Base-by-base conservation (phyloP, 2,888 invertebrate species). In the Vannuccia rotundouncinata region DNA sequence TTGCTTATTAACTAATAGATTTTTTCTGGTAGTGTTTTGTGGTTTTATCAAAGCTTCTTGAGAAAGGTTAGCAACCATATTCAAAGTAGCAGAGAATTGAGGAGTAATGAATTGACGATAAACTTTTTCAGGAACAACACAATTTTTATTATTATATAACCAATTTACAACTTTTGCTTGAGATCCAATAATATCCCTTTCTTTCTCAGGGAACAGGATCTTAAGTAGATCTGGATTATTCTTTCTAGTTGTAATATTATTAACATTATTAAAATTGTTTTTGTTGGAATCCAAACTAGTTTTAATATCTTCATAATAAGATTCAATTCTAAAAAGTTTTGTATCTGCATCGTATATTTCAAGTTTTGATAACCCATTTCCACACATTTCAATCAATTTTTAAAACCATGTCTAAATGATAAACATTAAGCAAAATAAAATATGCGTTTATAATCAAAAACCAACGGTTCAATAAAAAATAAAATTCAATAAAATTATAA, bases 321-420 rank as follows among this genome's bases (percentile, higher is more conserved):
- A 22, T n/a, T 22, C 22, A 66, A 66, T n/a, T 22, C 66, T 66
- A 2, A 27, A 22, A 5, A 66, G 2, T n/a, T n/a, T 27, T 66
- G 66, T 66, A 66, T 2, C 66, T 22, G 25, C 66, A 66, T 66
- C 66, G 2, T 66, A 22, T 66, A 66, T 22, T 22, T 66, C 10
- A 22, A n/a, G 66, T 27, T 66, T 66, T n/a, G 66, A 66, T 66
- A 66, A 66, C 13, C 25, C 66, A 66, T 66, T 66, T 13, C 66
- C 66, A 66, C 66, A 66, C 66, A 66, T 66, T 66, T 17, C 25
- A 66, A 66, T 66, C 66, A 66, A 66, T 66, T 66, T 17, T 66
- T 66, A 66, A 66, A 17, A 45, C 45, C n/a, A n/a, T n/a, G n/a
- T n/a, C n/a, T n/a, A n/a, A n/a, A n/a, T n/a, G n/a, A n/a, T n/a